Evolutionary conservation across 2,888 invertebrate genomes (phyloP), one percentile per base, ranked within the genome.

Genomic region (Phrixothrix hirtus): DNA sequence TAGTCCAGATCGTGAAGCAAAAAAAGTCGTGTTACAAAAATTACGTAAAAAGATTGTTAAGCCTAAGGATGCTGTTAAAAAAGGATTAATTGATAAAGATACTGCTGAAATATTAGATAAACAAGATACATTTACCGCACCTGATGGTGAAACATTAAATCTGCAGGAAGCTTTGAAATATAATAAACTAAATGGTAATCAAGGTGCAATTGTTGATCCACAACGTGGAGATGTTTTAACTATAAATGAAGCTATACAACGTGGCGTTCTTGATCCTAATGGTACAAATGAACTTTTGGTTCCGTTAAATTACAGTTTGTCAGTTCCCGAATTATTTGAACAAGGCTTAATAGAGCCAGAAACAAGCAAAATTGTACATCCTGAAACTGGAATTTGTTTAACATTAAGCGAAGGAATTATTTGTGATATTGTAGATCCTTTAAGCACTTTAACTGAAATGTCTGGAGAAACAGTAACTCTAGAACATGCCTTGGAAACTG

Each of bases 371-470:
- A 85, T 92, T 51, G 83, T 95, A 60, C 94, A 94, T 74, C 93
- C 94, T 1, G 92, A 92, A 77, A 89, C 90, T 13, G 94, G 94
- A 1, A 83, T 80, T 60, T 83, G 85, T 55, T 78, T 95, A 42
- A 86, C 87, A 46, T 78, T 95, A 55, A 81, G 85, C 62, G 89
- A 94, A 80, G 92, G 95, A 15, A 88, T 95, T 39, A 83, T 88
- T 63, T 91, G 90, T 72, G 94, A 95, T 67, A 87, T 95, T 62
- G 83, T 95, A 38, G 92, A 96, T 78, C 87, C 92, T 0, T 76
- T 87, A 43, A 89, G 92, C 7, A 81, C 80, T 42, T 77, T 96
- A 43, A 77, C 76, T 21, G 81, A 83, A 63, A 84, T 85, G 1
- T 77, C 79, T 25, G 83, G 82, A 26, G 80, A 81, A 56, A 80